Evolutionary conservation across 2,888 invertebrate genomes (phyloP).

Genomic region (Micoletzkya japonica): DNA sequence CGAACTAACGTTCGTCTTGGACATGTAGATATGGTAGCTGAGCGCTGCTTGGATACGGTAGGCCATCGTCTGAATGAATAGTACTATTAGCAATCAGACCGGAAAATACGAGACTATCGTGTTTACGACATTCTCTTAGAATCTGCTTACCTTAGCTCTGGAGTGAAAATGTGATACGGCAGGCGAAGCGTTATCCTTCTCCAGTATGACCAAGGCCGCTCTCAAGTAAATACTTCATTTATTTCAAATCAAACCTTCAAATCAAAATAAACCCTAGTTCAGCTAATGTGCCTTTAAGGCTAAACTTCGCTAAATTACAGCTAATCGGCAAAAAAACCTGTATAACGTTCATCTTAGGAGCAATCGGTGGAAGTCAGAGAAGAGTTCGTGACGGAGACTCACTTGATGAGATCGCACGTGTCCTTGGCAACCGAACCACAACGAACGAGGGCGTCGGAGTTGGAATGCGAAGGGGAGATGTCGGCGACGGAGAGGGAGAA

Average conservation of each 20-base stretch:
- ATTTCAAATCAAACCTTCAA: no score
- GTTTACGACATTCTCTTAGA: no score
- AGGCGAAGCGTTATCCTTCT: constrained; percentile 4
- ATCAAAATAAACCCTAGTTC: no score
- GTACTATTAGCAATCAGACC: background rate
- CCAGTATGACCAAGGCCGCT: background rate
- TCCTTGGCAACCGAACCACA: constrained; percentile 2
- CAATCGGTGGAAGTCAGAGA: no score
- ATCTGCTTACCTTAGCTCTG: background rate
- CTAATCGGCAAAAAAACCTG: no score
- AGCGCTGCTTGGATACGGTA: constrained; percentile 1
- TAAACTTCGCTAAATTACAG: no score
- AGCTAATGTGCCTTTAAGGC: no score
- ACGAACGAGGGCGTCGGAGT: background rate
- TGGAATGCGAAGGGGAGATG: background rate
- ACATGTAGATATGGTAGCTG: constrained; percentile 6
- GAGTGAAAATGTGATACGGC: background rate
- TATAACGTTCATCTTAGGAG: no score
- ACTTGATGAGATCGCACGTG: constrained; percentile 12
- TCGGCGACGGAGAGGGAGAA: constrained; percentile 9
- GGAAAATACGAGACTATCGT: no score
- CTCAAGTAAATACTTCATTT: background rate
- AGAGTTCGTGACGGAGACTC: no score
- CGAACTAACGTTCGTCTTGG: background rate
- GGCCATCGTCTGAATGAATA: background rate